Conservation (phyloP, 2,888 invertebrate species). For the Bombyx huttoni region DNA sequence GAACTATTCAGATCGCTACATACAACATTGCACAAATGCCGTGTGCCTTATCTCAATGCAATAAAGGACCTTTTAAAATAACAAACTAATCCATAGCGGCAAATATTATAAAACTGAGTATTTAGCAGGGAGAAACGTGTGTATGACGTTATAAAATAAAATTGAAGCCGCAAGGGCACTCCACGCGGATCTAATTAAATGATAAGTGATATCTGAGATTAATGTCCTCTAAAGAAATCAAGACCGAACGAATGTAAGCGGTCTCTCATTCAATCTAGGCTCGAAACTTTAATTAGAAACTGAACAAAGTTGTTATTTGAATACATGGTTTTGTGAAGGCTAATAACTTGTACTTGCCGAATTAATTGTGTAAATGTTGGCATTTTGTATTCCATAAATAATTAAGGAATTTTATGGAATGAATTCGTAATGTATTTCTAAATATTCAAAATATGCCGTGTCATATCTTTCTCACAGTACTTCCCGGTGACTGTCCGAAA, state of each 20-base stretch:
- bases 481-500: conserved; percentile 35
- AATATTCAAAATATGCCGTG: not conserved
- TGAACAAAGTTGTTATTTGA: not conserved
- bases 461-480: conserved; percentile 50
- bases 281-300: not conserved
- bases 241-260: conserved; percentile 14
- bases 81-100: conserved; percentile 3
- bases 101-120: conserved; percentile 28
- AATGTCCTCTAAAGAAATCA: conserved; percentile 52
- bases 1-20: conserved; percentile 21
- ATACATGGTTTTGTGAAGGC: not conserved
- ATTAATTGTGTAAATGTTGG: no score
- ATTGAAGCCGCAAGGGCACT: conserved; percentile 64
- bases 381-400: not conserved
- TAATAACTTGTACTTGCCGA: no score
- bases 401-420: not conserved
- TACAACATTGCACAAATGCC: conserved; percentile 6
- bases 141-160: conserved; percentile 72
- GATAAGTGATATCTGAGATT: conserved; percentile 67
- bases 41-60: conserved; percentile 16
- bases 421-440: not conserved
- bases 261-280: conserved; percentile 24
- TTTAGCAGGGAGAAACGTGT: conserved; percentile 59
- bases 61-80: conserved; percentile 3
- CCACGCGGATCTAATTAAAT: conserved; percentile 69